phyloP scores from a whole-genome alignment of 2,797 vertebrate genomes.

The Sebastes miniatus region DNA sequence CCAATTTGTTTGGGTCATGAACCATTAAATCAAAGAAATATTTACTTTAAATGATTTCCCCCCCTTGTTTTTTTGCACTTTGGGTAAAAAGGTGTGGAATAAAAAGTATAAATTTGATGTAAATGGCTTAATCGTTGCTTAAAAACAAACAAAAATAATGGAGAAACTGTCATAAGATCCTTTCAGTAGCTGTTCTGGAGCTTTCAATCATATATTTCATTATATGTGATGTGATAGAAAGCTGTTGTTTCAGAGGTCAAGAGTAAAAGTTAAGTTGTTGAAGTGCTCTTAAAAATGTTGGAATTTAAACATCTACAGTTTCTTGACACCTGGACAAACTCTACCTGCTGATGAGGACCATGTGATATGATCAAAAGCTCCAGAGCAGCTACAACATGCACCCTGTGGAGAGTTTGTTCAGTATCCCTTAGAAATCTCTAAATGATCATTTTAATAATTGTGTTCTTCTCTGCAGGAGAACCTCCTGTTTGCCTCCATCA shows the following conservation, averaged over 20 bases:
- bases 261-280: background rate
- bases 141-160: too few relatives aligned
- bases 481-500: conserved; percentile 91
- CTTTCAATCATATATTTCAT: background rate
- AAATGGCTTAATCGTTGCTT: background rate
- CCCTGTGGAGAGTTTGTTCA: background rate
- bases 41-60: too few relatives aligned
- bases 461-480: conserved; percentile 74
- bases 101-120: background rate
- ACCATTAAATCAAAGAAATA: too few relatives aligned
- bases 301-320: too few relatives aligned
- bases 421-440: background rate
- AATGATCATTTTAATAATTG: background rate
- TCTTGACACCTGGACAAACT: too few relatives aligned
- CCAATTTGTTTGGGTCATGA: too few relatives aligned
- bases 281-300: background rate
- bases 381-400: background rate
- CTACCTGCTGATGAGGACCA: too few relatives aligned
- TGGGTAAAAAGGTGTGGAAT: background rate
- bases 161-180: background rate
- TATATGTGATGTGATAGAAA: background rate
- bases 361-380: background rate
- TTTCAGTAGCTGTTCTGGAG: too few relatives aligned
- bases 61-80: too few relatives aligned
- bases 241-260: background rate